Conservation (phyloP, 2,113 vertebrate genomes). For the Dendropsophus ebraccatus region DNA sequence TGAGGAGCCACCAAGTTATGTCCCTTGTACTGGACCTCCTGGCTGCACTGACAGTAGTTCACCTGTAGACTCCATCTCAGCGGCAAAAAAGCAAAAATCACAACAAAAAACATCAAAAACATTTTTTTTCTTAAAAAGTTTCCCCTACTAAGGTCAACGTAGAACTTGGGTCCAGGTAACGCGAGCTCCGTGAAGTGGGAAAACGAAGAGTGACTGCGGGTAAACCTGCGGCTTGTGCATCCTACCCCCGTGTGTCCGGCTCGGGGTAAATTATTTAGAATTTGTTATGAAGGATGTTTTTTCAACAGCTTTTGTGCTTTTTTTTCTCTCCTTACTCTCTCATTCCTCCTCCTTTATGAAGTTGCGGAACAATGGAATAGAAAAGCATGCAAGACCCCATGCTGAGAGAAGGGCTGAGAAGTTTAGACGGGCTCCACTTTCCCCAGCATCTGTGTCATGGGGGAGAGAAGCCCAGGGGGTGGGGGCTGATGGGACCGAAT, state of each 20-base stretch:
- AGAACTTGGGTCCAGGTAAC: slow-evolving; percentile 19
- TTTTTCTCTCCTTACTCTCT: slow-evolving; percentile 59
- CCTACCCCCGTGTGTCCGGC: slow-evolving; percentile 60
- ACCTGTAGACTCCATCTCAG: slow-evolving; percentile 66
- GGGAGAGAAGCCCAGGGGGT: background rate
- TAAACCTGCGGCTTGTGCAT: slow-evolving; percentile 40
- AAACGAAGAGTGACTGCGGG: slow-evolving; percentile 8
- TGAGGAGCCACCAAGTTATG: slow-evolving; percentile 61
- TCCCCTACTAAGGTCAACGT: slow-evolving; percentile 9
- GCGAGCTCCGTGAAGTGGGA: slow-evolving; percentile 29
- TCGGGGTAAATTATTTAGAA: slow-evolving; percentile 66
- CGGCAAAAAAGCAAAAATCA: slow-evolving; percentile 66
- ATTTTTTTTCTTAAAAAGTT: slow-evolving; percentile 67
- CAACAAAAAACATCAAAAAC: slow-evolving; percentile 69
- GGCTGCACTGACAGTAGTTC: slow-evolving; percentile 70
- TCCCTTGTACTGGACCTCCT: slow-evolving; percentile 58
- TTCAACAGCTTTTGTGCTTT: slow-evolving; percentile 69
- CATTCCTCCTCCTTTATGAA: slow-evolving; percentile 67
- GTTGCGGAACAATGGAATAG: slow-evolving; percentile 73
- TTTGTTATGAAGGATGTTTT: slow-evolving; percentile 71
- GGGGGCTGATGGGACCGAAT: slow-evolving; percentile 25
- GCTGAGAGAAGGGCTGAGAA: slow-evolving; percentile 74
- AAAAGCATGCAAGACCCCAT: slow-evolving; percentile 81
- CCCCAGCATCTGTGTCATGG: slow-evolving; percentile 81
- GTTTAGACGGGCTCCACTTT: slow-evolving; percentile 73